Conservation (phyloP, 2,888 invertebrate species). For the Pachymerium ferrugineum region DNA sequence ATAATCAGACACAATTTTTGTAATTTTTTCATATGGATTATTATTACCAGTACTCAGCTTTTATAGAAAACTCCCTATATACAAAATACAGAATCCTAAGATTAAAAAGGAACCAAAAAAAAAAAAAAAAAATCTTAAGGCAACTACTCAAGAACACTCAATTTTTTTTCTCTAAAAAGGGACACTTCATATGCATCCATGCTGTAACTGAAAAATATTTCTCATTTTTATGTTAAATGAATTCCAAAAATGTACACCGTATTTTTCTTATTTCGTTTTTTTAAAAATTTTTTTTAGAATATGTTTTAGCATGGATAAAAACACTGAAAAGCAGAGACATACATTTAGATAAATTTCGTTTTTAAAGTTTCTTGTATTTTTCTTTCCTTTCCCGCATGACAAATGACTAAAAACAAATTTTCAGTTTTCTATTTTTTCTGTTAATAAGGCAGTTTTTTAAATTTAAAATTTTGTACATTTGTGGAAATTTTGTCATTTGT, state of each 20-base stretch:
- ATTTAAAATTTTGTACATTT: conserved; percentile 5
- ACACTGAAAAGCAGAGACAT: conserved; percentile 14
- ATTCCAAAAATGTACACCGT: neutral
- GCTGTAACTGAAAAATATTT: conserved; percentile 4
- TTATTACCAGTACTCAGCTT: conserved; percentile 5
- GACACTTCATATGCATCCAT: conserved; percentile 7
- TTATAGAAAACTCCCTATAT: conserved; percentile 21
- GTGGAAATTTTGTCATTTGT: conserved; percentile 9
- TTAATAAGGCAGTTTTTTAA: conserved; percentile 18
- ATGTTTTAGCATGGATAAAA: conserved; percentile 18
- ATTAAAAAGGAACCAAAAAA: conserved; percentile 6
- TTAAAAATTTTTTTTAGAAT: neutral
- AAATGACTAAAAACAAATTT: neutral
- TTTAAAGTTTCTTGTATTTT: neutral
- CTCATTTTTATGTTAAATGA: neutral
- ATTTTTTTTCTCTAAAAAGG: neutral
- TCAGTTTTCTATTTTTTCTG: neutral
- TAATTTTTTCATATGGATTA: neutral
- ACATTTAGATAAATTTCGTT: neutral
- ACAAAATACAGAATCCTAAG: conserved; percentile 17
- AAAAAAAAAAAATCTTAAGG: neutral
- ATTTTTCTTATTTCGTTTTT: neutral
- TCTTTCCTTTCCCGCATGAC: conserved; percentile 1
- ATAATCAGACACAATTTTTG: conserved; percentile 5
- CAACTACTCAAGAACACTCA: conserved; percentile 18